These are phyloP conservation scores for Tolypeutes matacus DNA, from an alignment of 2,797 vertebrate species.

Conservation along the genomic window DNA sequence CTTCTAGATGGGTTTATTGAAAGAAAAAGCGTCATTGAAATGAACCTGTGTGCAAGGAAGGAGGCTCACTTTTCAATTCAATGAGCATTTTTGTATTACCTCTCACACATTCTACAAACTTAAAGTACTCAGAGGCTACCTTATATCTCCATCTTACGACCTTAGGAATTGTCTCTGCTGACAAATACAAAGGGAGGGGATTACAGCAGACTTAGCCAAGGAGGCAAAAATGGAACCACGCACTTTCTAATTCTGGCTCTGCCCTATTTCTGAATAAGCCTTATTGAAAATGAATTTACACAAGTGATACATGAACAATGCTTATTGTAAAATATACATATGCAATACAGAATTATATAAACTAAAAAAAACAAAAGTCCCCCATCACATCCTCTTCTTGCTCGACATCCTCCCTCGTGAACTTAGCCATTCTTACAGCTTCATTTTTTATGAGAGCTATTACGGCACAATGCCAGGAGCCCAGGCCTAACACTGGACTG, in stretches of 20 bases:
- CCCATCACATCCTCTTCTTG: not conserved
- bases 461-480: not conserved
- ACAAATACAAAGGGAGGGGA: not conserved
- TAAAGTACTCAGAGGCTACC: not conserved
- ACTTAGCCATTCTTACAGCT: rapidly evolving
- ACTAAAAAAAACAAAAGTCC: not conserved
- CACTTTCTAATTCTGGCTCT: not conserved
- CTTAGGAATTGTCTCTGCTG: not conserved
- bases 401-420: not conserved
- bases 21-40: not conserved
- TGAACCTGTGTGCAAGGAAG: not conserved
- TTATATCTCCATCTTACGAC: not conserved
- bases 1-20: not conserved
- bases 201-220: not conserved
- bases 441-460: not conserved
- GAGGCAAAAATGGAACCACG: not conserved
- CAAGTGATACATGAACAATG: not conserved
- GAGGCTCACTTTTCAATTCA: not conserved
- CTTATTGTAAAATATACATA: not conserved
- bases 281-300: not conserved
- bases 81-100: too few relatives aligned
- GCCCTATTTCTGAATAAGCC: not conserved
- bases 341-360: not conserved
- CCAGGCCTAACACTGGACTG: not conserved
- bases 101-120: not conserved